Evolutionary conservation across 1,140 invertebrate species (phyloP), one percentile per base, ranked within the genome.

Genomic region (Tetragonula clypearis): DNA sequence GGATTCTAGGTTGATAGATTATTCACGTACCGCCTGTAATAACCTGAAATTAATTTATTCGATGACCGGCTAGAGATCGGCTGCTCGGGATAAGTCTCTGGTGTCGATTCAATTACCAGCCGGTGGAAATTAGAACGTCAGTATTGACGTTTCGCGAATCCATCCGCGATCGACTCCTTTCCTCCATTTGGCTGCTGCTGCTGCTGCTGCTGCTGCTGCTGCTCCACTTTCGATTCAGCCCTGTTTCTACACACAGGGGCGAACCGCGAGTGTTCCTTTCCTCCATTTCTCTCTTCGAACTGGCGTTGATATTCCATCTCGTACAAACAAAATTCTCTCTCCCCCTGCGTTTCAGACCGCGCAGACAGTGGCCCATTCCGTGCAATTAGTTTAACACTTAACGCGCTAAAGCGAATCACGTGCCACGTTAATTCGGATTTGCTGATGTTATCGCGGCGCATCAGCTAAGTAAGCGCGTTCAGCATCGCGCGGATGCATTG

Each of bases 41-140:
- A 88, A 80, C 73, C 53, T 58, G 76, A 80, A 84, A 86, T 89
- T 86, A 88, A 86, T 89, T 89, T 88, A 86, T 86, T 89, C 87
- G 79, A 86, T 79, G 76, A 88, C 68, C 35, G 80, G 73, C 62
- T 71, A 53, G 66, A 72, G 78, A 85, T 69, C 78, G 55, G 17
- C 49, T 69, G 74, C 79, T 41, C 66, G 68, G 60, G 41, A 60
- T 74, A 81, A 62, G 81, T n/a, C 87, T n/a, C 84, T 72, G 23
- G 84, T 30, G 19, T 62, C 60, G 73, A 83, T 86, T 76, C 71
- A 89, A 89, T 89, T 75, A 82, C 68, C 76, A 84, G 49, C 12
- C 26, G 62, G 53, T 56, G 88, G 66, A 83, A 86, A 88, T 89
- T 89, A 83, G 87, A 55, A 76, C 79, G 72, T 83, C 76, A 62